Percentiles rank a stretch among this genome's conserved stretches.
These are phyloP conservation scores for Toxostoma redivivum DNA, from an alignment of 2,113 vertebrate species.

Conservation along the genomic window DNA sequence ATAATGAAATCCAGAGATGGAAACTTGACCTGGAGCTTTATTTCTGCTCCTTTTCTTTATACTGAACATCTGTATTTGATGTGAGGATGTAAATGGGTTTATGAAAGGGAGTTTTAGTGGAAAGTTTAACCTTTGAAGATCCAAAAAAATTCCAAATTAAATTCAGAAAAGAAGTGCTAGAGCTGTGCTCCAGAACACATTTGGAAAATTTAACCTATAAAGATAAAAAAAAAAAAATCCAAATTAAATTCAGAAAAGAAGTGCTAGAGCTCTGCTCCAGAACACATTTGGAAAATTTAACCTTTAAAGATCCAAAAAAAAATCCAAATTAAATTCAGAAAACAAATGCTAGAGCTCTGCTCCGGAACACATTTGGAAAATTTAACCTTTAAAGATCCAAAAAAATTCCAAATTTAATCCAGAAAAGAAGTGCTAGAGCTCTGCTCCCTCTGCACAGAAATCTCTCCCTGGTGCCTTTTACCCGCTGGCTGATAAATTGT, in stretches of 20 bases:
- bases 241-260: not conserved
- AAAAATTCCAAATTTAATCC: not conserved
- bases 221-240: not conserved
- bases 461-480: not conserved
- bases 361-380: not conserved
- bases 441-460: not conserved
- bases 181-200: not conserved
- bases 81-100: not conserved
- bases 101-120: not conserved
- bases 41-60: not conserved
- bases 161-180: rapidly evolving
- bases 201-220: not conserved
- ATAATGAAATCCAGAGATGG: not conserved
- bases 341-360: not conserved
- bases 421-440: not conserved
- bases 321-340: rapidly evolving
- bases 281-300: not conserved
- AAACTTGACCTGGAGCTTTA: not conserved
- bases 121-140: not conserved
- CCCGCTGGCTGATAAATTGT: not conserved
- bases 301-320: not conserved
- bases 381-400: not conserved
- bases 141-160: not conserved
- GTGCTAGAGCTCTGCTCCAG: not conserved
- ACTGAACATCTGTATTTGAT: not conserved